These are phyloP conservation scores for Nesometra sesokonis DNA, from an alignment of 35 echinoderm and acorn worm species.

Conservation along the genomic window DNA sequence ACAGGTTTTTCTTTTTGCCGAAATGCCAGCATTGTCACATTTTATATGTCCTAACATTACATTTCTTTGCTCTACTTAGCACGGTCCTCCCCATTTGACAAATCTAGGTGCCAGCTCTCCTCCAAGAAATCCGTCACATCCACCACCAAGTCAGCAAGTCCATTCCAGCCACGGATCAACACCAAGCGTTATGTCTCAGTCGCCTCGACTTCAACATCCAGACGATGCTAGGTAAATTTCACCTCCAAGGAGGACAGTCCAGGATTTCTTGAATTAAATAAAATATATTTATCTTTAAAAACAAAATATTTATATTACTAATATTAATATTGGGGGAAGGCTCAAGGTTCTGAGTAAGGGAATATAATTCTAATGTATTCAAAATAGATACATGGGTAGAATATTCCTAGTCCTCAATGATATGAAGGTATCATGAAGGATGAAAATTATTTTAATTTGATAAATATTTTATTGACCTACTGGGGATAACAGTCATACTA, in stretches of 20 bases:
- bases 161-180: background rate
- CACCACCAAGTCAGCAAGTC: background rate
- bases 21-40: background rate
- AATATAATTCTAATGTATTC: too few species aligned
- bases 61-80: conserved; percentile 7
- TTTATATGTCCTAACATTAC: background rate
- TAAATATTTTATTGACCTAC: too few species aligned
- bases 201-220: background rate
- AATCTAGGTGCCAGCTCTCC: conserved; percentile 18
- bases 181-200: background rate
- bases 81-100: conserved; percentile 19
- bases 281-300: too few species aligned
- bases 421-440: too few species aligned
- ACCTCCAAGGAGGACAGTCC: background rate
- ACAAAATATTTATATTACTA: too few species aligned
- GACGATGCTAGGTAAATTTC: background rate
- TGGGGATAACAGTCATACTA: too few species aligned
- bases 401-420: too few species aligned
- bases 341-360: too few species aligned
- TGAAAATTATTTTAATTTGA: too few species aligned
- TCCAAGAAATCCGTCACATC: background rate
- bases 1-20: background rate
- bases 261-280: background rate
- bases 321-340: too few species aligned
- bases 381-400: too few species aligned